phyloP scores from a whole-genome alignment of 1,140 invertebrate genomes.

The Conus betulinus region DNA sequence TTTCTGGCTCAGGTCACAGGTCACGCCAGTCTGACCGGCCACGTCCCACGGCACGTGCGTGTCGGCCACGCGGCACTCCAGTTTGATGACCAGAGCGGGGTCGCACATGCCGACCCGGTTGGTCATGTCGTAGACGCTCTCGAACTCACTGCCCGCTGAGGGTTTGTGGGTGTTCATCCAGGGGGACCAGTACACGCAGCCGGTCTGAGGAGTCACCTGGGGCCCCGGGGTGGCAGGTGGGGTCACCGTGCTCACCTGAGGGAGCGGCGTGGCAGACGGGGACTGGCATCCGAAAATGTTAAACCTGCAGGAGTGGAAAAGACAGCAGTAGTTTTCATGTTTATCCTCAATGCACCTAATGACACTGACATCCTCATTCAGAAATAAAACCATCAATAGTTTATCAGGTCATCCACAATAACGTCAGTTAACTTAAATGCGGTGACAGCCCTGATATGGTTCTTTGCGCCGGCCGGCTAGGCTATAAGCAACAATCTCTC shows the following conservation, averaged over 20 bases:
- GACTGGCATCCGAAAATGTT: constrained; percentile 63
- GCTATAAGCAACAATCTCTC: too few relatives aligned
- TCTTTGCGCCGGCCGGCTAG: too few relatives aligned
- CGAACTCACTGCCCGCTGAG: constrained; percentile 65
- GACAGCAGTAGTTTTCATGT: too few relatives aligned
- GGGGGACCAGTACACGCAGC: constrained; percentile 72
- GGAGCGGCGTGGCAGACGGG: constrained; percentile 51
- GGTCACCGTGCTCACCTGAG: constrained; percentile 35
- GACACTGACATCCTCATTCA: too few relatives aligned
- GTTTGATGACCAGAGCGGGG: constrained; percentile 56
- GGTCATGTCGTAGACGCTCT: constrained; percentile 69
- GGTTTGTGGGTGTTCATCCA: constrained; percentile 74
- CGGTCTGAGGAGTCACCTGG: background rate
- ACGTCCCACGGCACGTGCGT: constrained; percentile 56
- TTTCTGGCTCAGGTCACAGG: constrained; percentile 80
- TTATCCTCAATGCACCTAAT: too few relatives aligned
- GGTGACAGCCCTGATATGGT: too few relatives aligned
- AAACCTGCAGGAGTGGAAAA: constrained; percentile 41
- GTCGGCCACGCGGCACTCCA: constrained; percentile 68
- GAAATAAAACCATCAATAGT: too few relatives aligned
- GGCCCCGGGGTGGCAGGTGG: constrained; percentile 17
- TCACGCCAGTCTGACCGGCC: constrained; percentile 35
- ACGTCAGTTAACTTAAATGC: too few relatives aligned
- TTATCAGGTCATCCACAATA: too few relatives aligned
- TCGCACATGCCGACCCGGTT: constrained; percentile 63